Evolutionary conservation across 1,140 invertebrate species (phyloP), one percentile per base, ranked within the genome.

Genomic region (Drosophila ogumai): DNA sequence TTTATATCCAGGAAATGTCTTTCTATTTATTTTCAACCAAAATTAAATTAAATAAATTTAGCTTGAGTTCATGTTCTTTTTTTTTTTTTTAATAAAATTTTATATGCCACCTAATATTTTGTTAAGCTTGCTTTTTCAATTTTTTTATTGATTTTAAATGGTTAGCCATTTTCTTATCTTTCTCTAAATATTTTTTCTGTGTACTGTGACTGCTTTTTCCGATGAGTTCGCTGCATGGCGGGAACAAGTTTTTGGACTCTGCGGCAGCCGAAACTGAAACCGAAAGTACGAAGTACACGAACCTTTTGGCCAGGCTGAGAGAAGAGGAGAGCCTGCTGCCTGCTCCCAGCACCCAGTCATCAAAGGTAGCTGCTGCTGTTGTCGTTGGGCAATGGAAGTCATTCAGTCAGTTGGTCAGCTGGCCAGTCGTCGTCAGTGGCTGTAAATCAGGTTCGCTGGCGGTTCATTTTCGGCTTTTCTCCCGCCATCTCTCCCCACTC

Each of bases 281-380:
- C 60, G 82, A 88, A 86, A 86, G 82, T 85, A 82, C 82, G 74
- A 85, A 77, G 74, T 78, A 75, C 75, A 75, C 79, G 66, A 82
- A 87, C 80, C 84, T 87, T 87, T 82, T 82, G 58, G 75, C 82
- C 66, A 75, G 50, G 59, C 58, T 34, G 56, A 40, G 46, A 60
- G 55, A n/a, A 38, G 80, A 63, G 40, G 49, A 28, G 22, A 56
- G 56, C 63, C 68, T 58, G 47, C 56, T 41, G 49, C 60, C 46
- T 43, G 60, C 28, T 34, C 31, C 49, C 49, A 64, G 66, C 47
- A 40, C 63, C 59, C 32, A 71, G 73, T 31, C 50, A 82, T 79
- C 84, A 88, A 79, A 87, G 84, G 75, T 76, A 79, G 82, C 12
- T 40, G 43, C 17, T 58, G 52, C 32, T 64, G 71, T 13, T 61